A percentile compares a stretch with the other conserved stretches of the same genome.
phyloP scores from a whole-genome alignment of 2,113 vertebrate genomes.

The Rhipidura dahli region DNA sequence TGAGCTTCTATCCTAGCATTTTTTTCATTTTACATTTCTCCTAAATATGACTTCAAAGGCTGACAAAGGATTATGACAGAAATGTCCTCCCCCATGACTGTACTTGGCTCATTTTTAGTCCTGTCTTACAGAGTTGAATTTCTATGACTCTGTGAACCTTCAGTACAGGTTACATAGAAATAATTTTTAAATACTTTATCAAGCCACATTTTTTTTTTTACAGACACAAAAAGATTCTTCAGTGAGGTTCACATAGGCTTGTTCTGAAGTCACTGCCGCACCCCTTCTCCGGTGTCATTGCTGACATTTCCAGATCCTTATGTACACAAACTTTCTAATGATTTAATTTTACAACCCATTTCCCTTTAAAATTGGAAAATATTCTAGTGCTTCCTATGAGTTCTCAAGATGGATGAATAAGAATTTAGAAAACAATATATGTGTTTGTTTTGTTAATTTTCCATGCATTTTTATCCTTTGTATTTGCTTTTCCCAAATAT shows the following conservation, averaged over 20 bases:
- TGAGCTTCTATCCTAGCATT: not conserved
- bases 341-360: not conserved
- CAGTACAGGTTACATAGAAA: not conserved
- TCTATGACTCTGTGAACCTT: not conserved
- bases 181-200: not conserved
- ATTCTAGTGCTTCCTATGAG: not conserved
- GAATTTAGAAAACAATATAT: not conserved
- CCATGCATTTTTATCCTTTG: not conserved
- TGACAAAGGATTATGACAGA: not conserved
- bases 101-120: not conserved
- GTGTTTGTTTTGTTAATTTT: not conserved
- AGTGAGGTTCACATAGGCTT: not conserved
- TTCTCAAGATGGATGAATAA: not conserved
- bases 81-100: not conserved
- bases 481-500: not conserved
- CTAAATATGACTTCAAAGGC: not conserved
- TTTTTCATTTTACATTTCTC: not conserved
- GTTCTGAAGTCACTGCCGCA: not conserved
- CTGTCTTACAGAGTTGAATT: not conserved
- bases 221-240: not conserved
- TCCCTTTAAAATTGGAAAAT: not conserved
- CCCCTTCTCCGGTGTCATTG: not conserved
- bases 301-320: not conserved
- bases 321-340: not conserved
- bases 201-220: not conserved